Base-by-base conservation (phyloP, 1,140 invertebrate species). In the Pomacea maculata region DNA sequence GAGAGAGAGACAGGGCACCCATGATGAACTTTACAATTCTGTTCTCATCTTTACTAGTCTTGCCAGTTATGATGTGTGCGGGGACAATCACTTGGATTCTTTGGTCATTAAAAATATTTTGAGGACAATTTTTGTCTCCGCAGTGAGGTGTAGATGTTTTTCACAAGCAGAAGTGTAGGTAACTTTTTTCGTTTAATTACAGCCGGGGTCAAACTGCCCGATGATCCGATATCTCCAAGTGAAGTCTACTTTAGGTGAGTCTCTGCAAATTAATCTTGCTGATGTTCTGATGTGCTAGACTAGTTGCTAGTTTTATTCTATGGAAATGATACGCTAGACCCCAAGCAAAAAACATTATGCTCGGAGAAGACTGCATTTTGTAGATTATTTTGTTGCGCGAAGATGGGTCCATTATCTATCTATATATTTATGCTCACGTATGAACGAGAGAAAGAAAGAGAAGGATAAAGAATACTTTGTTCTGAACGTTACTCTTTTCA, bases 161-260 rank as follows among this genome's bases (percentile, higher is more conserved):
- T 68, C 19, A 0, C 12, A 52, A n/a, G 14, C 19, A 45, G 54
- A 70, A 14, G 12, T 70, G 10, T n/a, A 9, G 11, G 6, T 8
- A 11, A 70, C 6, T 4, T 25, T 14, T 2, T 70, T 70, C 61
- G 12, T 61, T 25, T 61, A 10, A 55, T 54, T 55, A 29, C 76
- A 78, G 76, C 76, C 17, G 54, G 65, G 25, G 21, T 78, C 10
- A 21, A 57, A 8, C 63, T 78, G 17, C 57, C 57, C 14, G 10
- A 1, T 65, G 52, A 14, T 0, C 14, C 76, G 25, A 34, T 25
- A 57, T 78, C 76, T 45, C 76, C 76, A 19, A 78, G 76, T 29
- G 76, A 78, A 54, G 4, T 78, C 34, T 78, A 78, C 45, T 78
- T 78, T 52, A 19, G 14, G 76, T 78, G 25, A 78, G 76, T 78